A percentile compares a stretch with the other conserved stretches of the same genome.
Evolutionary conservation across 2,113 vertebrate genomes (phyloP).

Genomic region (Zeus faber): DNA sequence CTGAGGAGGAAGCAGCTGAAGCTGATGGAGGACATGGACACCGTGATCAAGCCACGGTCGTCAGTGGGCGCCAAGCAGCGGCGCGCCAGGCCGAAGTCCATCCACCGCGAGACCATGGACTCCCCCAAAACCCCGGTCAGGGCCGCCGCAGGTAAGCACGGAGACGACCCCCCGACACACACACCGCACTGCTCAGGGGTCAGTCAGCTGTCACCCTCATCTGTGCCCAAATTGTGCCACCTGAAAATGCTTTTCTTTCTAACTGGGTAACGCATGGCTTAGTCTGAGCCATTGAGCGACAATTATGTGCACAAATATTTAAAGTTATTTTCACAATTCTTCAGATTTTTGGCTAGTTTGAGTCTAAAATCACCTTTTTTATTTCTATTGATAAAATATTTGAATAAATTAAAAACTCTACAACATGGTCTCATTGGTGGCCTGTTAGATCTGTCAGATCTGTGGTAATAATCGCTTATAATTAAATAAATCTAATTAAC

Average conservation of each 20-base stretch:
- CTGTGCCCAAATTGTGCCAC: conserved; percentile 58
- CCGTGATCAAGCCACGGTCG: conserved; percentile 84
- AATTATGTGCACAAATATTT: conserved; percentile 10
- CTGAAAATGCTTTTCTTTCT: conserved; percentile 25
- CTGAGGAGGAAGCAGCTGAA: conserved; percentile 95
- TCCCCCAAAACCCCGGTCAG: conserved; percentile 88
- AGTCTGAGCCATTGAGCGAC: background rate
- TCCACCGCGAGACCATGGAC: conserved; percentile 88
- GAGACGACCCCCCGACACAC: background rate
- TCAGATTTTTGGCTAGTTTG: background rate
- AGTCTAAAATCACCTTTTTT: background rate
- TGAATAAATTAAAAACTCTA: too few species aligned
- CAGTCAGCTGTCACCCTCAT: conserved; percentile 38
- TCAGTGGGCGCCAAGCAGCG: conserved; percentile 76
- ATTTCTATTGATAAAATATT: too few species aligned
- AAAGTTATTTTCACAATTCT: too few species aligned
- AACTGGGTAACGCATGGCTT: too few species aligned
- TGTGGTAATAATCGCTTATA: too few species aligned
- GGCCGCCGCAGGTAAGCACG: conserved; percentile 87
- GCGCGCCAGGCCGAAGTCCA: conserved; percentile 90
- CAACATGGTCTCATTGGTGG: too few species aligned
- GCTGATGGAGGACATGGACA: conserved; percentile 96
- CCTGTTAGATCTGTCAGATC: too few species aligned
- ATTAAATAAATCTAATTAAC: background rate
- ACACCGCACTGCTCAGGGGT: conserved; percentile 21